Conservation (phyloP, 2,797 vertebrate species). For the Gallirallus australis region DNA sequence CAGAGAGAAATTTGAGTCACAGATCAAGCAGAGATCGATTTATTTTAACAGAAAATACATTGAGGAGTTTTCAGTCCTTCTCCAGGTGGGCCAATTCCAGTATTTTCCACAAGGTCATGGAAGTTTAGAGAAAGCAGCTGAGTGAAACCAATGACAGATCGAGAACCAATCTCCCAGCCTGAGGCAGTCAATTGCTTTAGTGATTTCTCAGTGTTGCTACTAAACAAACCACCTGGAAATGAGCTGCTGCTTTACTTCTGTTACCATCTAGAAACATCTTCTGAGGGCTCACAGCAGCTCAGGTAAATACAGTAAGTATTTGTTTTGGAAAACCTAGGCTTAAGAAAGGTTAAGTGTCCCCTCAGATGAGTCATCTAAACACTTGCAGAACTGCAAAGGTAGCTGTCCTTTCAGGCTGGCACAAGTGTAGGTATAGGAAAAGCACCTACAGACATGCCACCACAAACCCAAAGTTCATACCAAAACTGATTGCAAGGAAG, state of each 20-base stretch:
- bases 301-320: neutral
- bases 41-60: neutral
- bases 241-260: neutral
- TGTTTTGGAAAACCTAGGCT: conserved; percentile 1
- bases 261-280: neutral
- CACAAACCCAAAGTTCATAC: neutral
- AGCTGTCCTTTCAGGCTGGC: neutral
- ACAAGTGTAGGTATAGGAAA: neutral
- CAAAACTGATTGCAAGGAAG: neutral
- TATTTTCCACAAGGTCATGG: neutral
- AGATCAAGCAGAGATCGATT: neutral
- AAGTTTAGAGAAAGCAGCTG: neutral
- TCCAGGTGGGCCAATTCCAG: neutral
- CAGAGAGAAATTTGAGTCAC: neutral
- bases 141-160: neutral
- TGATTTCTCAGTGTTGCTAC: neutral
- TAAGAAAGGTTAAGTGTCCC: conserved; percentile 21
- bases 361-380: neutral
- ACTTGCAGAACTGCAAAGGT: neutral
- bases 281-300: neutral
- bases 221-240: neutral
- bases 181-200: neutral
- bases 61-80: neutral
- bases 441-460: neutral
- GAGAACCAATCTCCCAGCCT: neutral